Conservation (phyloP, 2,888 invertebrate species). For the Scaptomyza cyrtandrae region DNA sequence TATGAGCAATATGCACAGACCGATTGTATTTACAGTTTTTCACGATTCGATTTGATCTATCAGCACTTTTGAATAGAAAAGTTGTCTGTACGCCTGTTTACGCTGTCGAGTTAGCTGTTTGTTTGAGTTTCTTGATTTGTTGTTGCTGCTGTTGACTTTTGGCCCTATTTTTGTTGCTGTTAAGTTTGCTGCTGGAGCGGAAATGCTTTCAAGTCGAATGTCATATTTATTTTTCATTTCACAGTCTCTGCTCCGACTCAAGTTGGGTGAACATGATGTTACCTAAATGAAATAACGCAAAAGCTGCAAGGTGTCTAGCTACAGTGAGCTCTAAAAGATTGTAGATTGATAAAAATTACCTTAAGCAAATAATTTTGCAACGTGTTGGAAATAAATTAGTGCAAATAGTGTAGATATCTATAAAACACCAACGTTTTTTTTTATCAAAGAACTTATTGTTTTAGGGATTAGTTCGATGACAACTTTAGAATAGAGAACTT, state of each 20-base stretch:
- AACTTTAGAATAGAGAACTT: background rate
- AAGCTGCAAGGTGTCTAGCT: background rate
- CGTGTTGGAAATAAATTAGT: background rate
- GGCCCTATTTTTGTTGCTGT: background rate
- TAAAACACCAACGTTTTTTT: background rate
- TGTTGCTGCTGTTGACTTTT: background rate
- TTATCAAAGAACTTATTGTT: background rate
- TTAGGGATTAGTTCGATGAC: background rate
- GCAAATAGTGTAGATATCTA: background rate
- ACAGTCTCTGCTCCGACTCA: constrained; percentile 2
- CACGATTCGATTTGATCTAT: constrained; percentile 6
- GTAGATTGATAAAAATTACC: too few species aligned
- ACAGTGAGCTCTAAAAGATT: background rate
- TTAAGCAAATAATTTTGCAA: background rate
- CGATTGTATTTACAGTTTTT: constrained; percentile 10
- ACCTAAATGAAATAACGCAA: constrained; percentile 1
- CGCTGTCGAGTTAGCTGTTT: background rate
- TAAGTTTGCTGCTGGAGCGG: constrained; percentile 38
- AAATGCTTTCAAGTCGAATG: constrained; percentile 56
- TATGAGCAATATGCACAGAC: constrained; percentile 43
- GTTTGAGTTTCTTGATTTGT: background rate
- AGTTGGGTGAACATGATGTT: background rate
- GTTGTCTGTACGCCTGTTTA: constrained; percentile 16
- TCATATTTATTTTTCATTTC: constrained; percentile 43
- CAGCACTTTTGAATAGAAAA: constrained; percentile 50